Evolutionary conservation across 1,140 invertebrate genomes (phyloP).

Genomic region (Diorhabda carinulata): DNA sequence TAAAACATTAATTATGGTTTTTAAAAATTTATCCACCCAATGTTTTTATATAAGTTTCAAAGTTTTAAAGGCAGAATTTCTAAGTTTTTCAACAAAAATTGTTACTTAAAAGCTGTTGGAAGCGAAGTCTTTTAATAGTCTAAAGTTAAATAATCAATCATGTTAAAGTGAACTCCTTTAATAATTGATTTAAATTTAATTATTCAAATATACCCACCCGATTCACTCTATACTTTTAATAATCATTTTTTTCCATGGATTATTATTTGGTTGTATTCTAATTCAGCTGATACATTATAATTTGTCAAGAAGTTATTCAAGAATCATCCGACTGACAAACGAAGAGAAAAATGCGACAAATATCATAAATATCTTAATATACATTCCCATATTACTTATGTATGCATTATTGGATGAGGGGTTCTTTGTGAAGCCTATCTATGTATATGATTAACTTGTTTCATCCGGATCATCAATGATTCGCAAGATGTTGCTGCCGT

Average conservation of each 20-base stretch:
- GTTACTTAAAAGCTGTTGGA: too few relatives aligned
- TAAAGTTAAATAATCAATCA: too few relatives aligned
- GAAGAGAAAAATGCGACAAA: constrained; percentile 1
- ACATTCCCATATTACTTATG: constrained; percentile 26
- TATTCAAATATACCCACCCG: neutral
- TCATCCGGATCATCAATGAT: constrained; percentile 23
- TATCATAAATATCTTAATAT: constrained; percentile 26
- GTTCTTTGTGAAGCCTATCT: constrained; percentile 24
- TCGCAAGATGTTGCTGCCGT: constrained; percentile 6
- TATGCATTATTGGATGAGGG: constrained; percentile 27
- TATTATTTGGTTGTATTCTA: neutral
- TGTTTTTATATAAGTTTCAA: too few relatives aligned
- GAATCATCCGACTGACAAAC: neutral
- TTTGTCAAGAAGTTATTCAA: neutral
- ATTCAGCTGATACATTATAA: neutral
- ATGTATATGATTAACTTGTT: constrained; percentile 37
- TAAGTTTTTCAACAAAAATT: too few relatives aligned
- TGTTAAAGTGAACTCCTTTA: too few relatives aligned
- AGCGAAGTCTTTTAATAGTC: too few relatives aligned
- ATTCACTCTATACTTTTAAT: neutral
- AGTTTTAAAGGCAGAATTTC: too few relatives aligned
- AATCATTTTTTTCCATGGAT: neutral
- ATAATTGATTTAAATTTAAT: too few relatives aligned
- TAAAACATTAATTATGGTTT: too few relatives aligned
- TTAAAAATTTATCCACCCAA: too few relatives aligned